phyloP scores from a whole-genome alignment of 2,797 vertebrate genomes.

The Periophthalmus magnuspinnatus region DNA sequence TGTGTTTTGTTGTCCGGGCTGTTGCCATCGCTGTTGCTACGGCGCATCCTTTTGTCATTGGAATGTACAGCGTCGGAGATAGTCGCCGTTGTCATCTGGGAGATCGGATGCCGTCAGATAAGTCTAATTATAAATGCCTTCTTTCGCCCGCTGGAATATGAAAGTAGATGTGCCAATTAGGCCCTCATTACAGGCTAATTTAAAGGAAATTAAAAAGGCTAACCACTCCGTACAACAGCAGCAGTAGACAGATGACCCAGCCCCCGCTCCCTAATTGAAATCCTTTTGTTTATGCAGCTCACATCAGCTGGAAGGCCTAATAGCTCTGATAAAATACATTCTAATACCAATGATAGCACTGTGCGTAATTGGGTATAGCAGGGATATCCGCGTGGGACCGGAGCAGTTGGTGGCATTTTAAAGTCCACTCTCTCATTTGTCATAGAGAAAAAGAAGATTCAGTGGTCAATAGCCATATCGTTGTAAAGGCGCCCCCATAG shows the following conservation, averaged over 20 bases:
- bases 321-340: constrained; percentile 78
- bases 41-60: constrained; percentile 40
- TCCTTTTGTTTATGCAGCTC: constrained; percentile 75
- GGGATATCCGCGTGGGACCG: constrained; percentile 64
- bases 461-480: constrained; percentile 46
- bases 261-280: constrained; percentile 72
- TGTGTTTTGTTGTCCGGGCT: constrained; percentile 30
- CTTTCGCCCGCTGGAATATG: constrained; percentile 72
- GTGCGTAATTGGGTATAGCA: constrained; percentile 66
- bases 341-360: constrained; percentile 68
- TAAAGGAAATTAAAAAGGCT: constrained; percentile 77
- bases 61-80: constrained; percentile 50
- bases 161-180: constrained; percentile 70
- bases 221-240: constrained; percentile 70
- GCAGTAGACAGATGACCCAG: constrained; percentile 72
- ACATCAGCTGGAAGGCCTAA: constrained; percentile 74
- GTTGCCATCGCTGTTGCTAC: constrained; percentile 2
- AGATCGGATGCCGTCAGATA: constrained; percentile 71
- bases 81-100: constrained; percentile 69
- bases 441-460: constrained; percentile 47
- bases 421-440: constrained; percentile 72
- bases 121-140: constrained; percentile 73
- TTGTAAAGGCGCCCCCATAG: constrained; percentile 36
- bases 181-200: constrained; percentile 75
- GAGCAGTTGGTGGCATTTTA: constrained; percentile 61